Percentiles rank a stretch among this genome's conserved stretches.
These are phyloP conservation scores for Pristis pectinata DNA, from an alignment of 2,797 vertebrate species.

Conservation along the genomic window DNA sequence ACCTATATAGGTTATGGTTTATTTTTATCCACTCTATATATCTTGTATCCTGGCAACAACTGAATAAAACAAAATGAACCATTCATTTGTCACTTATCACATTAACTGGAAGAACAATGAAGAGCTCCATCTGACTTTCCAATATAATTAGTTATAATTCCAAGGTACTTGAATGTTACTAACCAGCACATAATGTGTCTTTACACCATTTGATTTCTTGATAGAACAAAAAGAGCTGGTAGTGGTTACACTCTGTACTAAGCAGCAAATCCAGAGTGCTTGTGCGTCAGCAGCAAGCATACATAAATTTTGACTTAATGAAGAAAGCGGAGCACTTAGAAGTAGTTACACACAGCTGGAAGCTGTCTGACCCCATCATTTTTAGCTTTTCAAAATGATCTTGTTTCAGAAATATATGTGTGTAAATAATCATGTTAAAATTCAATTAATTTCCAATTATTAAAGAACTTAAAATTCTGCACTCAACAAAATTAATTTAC, in stretches of 20 bases:
- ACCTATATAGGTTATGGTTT: not conserved
- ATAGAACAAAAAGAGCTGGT: not conserved
- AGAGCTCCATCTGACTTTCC: not conserved
- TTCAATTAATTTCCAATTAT: constrained; percentile 32
- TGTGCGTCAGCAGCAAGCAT: not conserved
- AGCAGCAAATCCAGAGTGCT: not conserved
- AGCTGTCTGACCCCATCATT: not conserved
- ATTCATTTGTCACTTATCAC: not conserved
- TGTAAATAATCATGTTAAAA: constrained; percentile 13
- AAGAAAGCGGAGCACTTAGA: not conserved
- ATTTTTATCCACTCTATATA: not conserved
- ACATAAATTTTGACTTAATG: not conserved
- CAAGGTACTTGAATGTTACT: not conserved
- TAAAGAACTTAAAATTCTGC: not conserved
- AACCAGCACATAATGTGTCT: not conserved
- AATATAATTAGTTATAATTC: not conserved
- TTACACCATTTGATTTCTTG: not conserved
- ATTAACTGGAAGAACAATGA: not conserved
- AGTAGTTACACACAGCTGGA: not conserved
- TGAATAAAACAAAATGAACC: not conserved
- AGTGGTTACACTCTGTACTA: not conserved
- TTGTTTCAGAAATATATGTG: not conserved
- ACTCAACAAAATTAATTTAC: not conserved
- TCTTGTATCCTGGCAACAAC: not conserved
- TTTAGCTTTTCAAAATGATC: not conserved